A percentile compares a stretch with the other conserved stretches of the same genome.
These are phyloP conservation scores for Rhinopomastus cyanomelas DNA, from an alignment of 2,113 vertebrate genomes.

Conservation along the genomic window DNA sequence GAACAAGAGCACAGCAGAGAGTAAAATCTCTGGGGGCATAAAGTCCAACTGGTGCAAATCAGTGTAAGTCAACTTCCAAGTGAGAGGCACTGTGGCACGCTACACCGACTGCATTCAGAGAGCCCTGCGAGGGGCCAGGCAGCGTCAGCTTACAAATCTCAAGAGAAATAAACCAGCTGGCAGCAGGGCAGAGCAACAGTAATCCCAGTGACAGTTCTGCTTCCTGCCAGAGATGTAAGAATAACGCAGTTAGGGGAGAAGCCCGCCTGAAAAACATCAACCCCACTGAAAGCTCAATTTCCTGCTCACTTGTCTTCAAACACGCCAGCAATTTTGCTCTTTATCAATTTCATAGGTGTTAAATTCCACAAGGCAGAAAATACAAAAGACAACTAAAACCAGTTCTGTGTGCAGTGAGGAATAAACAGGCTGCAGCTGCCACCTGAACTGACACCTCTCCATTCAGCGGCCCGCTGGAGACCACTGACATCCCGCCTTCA, in stretches of 20 bases:
- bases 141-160: background rate
- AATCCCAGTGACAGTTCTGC: background rate
- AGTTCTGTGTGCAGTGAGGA: background rate
- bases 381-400: background rate
- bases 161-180: rapidly evolving
- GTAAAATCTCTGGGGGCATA: background rate
- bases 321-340: background rate
- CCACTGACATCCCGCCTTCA: background rate
- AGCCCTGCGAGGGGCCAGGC: background rate
- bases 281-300: background rate
- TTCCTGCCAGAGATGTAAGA: background rate
- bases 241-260: background rate
- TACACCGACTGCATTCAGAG: background rate
- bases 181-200: background rate
- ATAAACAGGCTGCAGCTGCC: background rate
- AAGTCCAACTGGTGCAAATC: background rate
- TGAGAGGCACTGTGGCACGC: background rate
- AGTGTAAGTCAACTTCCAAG: background rate
- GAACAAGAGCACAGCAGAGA: background rate
- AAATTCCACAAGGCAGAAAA: background rate
- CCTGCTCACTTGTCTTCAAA: background rate
- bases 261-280: background rate
- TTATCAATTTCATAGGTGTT: background rate
- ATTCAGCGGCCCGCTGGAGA: background rate
- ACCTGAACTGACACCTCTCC: rapidly evolving